Evolutionary conservation across 2,113 vertebrate species (phyloP), one percentile per base, ranked within the genome.

Genomic region (Aldabrachelys gigantea): DNA sequence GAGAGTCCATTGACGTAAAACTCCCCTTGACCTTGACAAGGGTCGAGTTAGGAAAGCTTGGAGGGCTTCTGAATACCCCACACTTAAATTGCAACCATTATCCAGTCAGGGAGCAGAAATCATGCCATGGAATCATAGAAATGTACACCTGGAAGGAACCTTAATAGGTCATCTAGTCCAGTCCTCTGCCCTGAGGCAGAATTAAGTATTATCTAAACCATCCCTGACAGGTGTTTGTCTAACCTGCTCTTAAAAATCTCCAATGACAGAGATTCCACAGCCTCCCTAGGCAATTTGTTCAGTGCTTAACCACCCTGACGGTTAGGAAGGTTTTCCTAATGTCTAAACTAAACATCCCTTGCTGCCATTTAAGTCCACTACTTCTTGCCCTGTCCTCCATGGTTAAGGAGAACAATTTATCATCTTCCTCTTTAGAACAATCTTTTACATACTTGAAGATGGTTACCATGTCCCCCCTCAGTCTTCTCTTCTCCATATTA

Each of bases 1-100:
- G 0, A 2, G 4, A 72, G 80, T 85, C 54, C 0, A 0, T 62
- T 57, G 65, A 93, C 75, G 87, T 44, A 81, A 82, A 88, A 57
- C 2, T 38, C 44, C 47, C 86, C 56, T 47, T 0, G 0, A 8
- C 52, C 78, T 72, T 35, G 62, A 69, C 8, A 62, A 84, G 54
- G 50, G 75, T 56, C 41, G 9, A 53, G 4, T n/a, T 35, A n/a
- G 35, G 17, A 35, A 38, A 50, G 72, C 72, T 69, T 50, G 11
- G 49, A 13, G 52, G 80, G 84, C 79, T 24, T 41, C 59, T 87
- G n/a, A 83, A 87, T 93, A n/a, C 16, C 0, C 0, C 52, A 50
- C 4, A 2, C 6, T 10, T 27, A 5, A 1, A 22, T 80, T 92
- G 41, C 62, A 90, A 24, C 9, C 5, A 52, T 80, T 87, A 35